A percentile compares a stretch with the other conserved stretches of the same genome.
Evolutionary conservation across 35 echinoderm and acorn worm species (phyloP).

Genomic region (Apostichopus japonicus): DNA sequence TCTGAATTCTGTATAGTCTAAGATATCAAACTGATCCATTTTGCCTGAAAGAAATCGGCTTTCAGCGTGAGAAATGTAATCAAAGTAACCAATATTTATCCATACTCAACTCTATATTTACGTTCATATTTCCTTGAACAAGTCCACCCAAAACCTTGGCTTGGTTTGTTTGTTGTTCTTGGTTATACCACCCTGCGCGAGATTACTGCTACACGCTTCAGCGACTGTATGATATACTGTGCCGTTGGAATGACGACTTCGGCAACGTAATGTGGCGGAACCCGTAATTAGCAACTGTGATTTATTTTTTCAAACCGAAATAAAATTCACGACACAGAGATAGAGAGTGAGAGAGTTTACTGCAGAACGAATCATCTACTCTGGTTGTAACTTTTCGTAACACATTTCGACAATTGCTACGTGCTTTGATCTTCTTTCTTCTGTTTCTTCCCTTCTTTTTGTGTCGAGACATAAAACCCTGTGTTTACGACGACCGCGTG

Average conservation of each 20-base stretch:
- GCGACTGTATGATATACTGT: not conserved
- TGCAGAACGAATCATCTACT: not conserved
- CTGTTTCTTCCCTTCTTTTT: not conserved
- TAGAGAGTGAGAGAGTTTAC: not conserved
- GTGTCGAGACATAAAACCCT: not conserved
- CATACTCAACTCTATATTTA: not conserved
- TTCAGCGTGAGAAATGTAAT: too few relatives aligned
- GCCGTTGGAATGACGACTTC: not conserved
- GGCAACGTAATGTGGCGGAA: conserved; percentile 12
- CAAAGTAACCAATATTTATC: not conserved
- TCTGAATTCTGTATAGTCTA: too few relatives aligned
- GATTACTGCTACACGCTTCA: not conserved
- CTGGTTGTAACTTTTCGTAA: not conserved
- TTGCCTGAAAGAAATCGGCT: too few relatives aligned
- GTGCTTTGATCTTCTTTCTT: not conserved
- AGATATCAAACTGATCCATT: too few relatives aligned
- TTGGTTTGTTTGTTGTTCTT: not conserved
- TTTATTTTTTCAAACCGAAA: conserved; percentile 17
- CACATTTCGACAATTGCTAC: conserved; percentile 19
- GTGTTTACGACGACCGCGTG: not conserved
- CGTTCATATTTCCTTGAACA: too few relatives aligned
- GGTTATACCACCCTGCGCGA: not conserved
- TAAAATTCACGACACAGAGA: not conserved
- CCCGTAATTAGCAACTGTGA: conserved; percentile 17
- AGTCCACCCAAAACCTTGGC: not conserved